Conservation (phyloP, 2,797 vertebrate genomes). For the Staurois parvus region DNA sequence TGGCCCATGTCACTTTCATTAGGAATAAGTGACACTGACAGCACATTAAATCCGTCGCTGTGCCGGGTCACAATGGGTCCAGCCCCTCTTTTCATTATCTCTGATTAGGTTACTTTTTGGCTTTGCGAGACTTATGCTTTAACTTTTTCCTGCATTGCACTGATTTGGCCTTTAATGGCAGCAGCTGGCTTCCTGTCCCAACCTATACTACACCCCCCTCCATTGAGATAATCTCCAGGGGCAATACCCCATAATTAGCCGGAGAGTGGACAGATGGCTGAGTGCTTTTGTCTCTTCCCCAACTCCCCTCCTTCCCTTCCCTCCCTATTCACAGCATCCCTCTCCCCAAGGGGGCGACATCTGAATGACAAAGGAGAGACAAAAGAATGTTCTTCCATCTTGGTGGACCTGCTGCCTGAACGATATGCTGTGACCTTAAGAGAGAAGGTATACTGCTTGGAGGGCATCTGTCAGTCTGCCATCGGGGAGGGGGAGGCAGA, state of each 20-base stretch:
- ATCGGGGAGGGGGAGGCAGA: not conserved
- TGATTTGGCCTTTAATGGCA: conserved; percentile 35
- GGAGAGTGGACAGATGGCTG: conserved; percentile 58
- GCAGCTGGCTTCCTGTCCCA: conserved; percentile 44
- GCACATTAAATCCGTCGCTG: conserved; percentile 33
- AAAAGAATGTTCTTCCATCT: conserved; percentile 21
- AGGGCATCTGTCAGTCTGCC: conserved; percentile 50
- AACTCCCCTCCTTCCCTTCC: conserved; percentile 7
- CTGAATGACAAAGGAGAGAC: conserved; percentile 52
- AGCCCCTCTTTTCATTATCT: not conserved
- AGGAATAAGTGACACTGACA: conserved; percentile 1
- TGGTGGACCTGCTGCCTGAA: conserved; percentile 46
- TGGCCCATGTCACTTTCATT: conserved; percentile 30
- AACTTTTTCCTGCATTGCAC: conserved; percentile 30
- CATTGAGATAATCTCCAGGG: conserved; percentile 37
- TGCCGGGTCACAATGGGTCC: conserved; percentile 6
- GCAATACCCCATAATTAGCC: conserved; percentile 54
- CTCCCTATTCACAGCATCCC: conserved; percentile 35
- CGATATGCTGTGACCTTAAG: conserved; percentile 48
- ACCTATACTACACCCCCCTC: not conserved
- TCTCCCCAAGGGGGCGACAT: conserved; percentile 31
- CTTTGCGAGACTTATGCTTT: conserved; percentile 28
- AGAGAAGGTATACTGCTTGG: conserved; percentile 28
- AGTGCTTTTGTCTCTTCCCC: conserved; percentile 53
- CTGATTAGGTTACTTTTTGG: conserved; percentile 35